phyloP scores from a whole-genome alignment of 2,888 invertebrate genomes.

The Macropis europaea region DNA sequence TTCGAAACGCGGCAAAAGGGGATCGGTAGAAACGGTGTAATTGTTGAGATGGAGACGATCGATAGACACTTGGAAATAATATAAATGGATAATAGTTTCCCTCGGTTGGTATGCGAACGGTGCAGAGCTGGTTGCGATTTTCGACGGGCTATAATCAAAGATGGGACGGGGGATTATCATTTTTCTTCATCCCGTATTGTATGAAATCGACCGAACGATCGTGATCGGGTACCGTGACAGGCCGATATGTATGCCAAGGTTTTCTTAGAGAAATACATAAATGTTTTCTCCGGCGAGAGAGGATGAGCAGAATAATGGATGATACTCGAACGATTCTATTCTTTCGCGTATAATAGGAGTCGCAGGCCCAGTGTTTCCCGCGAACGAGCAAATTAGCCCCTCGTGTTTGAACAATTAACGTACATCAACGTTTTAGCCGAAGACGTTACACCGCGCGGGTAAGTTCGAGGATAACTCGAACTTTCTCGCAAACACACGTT shows the following conservation, averaged over 20 bases:
- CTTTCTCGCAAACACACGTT: conserved; percentile 5
- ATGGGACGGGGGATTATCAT: conserved; percentile 24
- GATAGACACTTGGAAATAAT: conserved; percentile 58
- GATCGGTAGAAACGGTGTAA: conserved; percentile 42
- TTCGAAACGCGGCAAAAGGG: conserved; percentile 41
- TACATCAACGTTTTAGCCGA: conserved; percentile 9
- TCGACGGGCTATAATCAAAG: conserved; percentile 29
- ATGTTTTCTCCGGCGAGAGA: conserved; percentile 2
- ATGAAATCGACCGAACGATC: conserved; percentile 38
- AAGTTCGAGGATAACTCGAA: not conserved
- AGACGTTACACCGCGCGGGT: not conserved
- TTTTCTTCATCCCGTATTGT: conserved; percentile 16
- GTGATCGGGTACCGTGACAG: conserved; percentile 47
- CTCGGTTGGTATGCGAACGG: conserved; percentile 23
- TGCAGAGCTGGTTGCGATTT: conserved; percentile 5
- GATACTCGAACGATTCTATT: not conserved
- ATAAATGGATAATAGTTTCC: conserved; percentile 58
- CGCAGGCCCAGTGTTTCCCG: no score
- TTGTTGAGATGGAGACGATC: conserved; percentile 49
- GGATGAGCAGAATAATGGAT: conserved; percentile 8
- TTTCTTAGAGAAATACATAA: conserved; percentile 20
- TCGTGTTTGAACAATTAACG: conserved; percentile 18
- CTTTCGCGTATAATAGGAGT: not conserved
- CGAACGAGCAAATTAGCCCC: not conserved
- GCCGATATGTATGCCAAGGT: conserved; percentile 40